phyloP scores from a whole-genome alignment of 2,888 invertebrate genomes.

The Apamea sordens region DNA sequence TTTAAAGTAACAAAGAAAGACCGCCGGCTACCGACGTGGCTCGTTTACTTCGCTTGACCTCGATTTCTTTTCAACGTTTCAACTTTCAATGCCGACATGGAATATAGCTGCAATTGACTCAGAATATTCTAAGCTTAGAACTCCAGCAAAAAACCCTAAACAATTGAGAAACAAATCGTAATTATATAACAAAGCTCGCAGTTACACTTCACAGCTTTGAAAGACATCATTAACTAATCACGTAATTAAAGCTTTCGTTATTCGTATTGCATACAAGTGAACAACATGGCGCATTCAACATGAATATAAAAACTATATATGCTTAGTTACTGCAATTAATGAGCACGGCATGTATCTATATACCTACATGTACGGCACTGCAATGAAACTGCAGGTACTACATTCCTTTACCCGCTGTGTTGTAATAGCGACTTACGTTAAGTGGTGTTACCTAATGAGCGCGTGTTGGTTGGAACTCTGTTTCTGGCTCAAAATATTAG shows the following conservation, averaged over 20 bases:
- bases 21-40: slow-evolving; percentile 85
- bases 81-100: slow-evolving; percentile 88
- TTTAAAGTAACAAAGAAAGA: slow-evolving; percentile 75
- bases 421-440: slow-evolving; percentile 86
- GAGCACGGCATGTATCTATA: slow-evolving; percentile 71
- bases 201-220: background rate
- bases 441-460: slow-evolving; percentile 85
- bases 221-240: slow-evolving; percentile 20
- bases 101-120: slow-evolving; percentile 70
- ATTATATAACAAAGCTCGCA: slow-evolving; percentile 28
- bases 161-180: background rate
- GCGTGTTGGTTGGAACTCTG: slow-evolving; percentile 52
- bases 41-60: slow-evolving; percentile 85
- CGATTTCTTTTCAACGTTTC: slow-evolving; percentile 89
- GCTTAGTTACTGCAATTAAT: slow-evolving; percentile 65
- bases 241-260: slow-evolving; percentile 33
- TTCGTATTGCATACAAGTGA: slow-evolving; percentile 24
- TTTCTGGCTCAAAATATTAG: slow-evolving; percentile 44
- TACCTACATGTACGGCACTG: slow-evolving; percentile 63
- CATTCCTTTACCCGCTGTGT: slow-evolving; percentile 84
- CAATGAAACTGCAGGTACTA: slow-evolving; percentile 79
- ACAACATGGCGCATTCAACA: slow-evolving; percentile 28
- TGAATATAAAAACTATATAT: slow-evolving; percentile 46
- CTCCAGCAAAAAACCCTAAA: slow-evolving; percentile 33
- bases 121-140: slow-evolving; percentile 59